A percentile compares a stretch with the other conserved stretches of the same genome.
phyloP scores from a whole-genome alignment of 2,113 vertebrate species.

The Xiphophorus couchianus region DNA sequence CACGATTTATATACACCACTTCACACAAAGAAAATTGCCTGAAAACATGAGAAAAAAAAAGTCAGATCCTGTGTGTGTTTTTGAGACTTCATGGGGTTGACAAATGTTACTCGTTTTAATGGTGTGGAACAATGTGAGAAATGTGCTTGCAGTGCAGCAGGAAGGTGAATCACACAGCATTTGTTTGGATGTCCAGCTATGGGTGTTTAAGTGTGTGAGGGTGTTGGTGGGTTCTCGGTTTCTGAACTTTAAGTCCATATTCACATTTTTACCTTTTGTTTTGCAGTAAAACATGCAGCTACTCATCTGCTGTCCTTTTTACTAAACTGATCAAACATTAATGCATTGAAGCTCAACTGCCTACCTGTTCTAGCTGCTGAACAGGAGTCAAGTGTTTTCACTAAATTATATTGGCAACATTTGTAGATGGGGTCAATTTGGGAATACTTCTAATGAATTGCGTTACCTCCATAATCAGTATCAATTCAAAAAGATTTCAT shows the following conservation, averaged over 20 bases:
- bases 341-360: slow-evolving; percentile 38
- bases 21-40: slow-evolving; percentile 42
- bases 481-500: slow-evolving; percentile 63
- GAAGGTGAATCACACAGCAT: slow-evolving; percentile 46
- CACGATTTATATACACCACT: slow-evolving; percentile 22
- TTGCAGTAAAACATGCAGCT: slow-evolving; percentile 14
- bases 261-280: slow-evolving; percentile 9
- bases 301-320: slow-evolving; percentile 13
- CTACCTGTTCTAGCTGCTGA: slow-evolving; percentile 18
- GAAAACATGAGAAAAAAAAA: slow-evolving; percentile 42
- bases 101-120: slow-evolving; percentile 56
- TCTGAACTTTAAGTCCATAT: slow-evolving; percentile 11
- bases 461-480: slow-evolving; percentile 50
- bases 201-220: neutral
- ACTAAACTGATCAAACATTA: slow-evolving; percentile 49
- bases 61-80: slow-evolving; percentile 38
- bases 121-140: slow-evolving; percentile 67
- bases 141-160: slow-evolving; percentile 32
- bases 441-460: slow-evolving; percentile 28
- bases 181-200: slow-evolving; percentile 13
- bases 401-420: slow-evolving; percentile 32
- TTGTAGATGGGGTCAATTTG: slow-evolving; percentile 36
- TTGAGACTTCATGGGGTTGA: slow-evolving; percentile 35
- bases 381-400: slow-evolving; percentile 37
- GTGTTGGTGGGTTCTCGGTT: slow-evolving; percentile 1